phyloP scores from a whole-genome alignment of 2,888 invertebrate species.

The Rotaria socialis region DNA sequence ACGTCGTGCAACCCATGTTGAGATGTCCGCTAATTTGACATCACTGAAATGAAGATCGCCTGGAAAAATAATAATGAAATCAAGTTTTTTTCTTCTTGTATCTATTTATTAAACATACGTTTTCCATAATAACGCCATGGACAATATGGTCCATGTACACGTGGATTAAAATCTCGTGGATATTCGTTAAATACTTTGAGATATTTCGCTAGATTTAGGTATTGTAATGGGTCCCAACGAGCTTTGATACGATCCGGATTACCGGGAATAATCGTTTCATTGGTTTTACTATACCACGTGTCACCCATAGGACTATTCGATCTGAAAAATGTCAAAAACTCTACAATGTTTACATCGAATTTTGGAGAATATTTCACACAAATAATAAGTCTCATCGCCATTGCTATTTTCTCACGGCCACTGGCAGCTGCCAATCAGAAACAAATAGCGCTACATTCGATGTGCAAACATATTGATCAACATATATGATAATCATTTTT shows the following conservation, averaged over 20 bases:
- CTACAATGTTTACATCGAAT: neutral
- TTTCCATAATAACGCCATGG: conserved; percentile 46
- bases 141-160: conserved; percentile 45
- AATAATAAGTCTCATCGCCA: neutral
- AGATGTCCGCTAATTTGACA: neutral
- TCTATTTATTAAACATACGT: too few species aligned
- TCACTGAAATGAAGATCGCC: neutral
- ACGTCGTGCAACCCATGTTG: conserved; percentile 8
- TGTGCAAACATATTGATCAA: neutral
- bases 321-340: neutral
- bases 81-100: too few species aligned
- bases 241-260: neutral
- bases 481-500: too few species aligned
- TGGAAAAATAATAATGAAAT: neutral
- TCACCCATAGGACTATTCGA: neutral
- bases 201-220: conserved; percentile 40
- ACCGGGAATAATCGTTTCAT: neutral
- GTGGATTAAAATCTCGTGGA: conserved; percentile 46
- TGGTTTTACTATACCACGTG: neutral
- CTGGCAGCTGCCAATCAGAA: neutral
- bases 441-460: neutral
- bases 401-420: neutral
- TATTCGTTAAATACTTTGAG: conserved; percentile 43
- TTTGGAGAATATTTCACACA: neutral
- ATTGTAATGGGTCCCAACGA: neutral